Evolutionary conservation across 1,140 invertebrate species (phyloP).

Genomic region (Lasaia peninsularis): DNA sequence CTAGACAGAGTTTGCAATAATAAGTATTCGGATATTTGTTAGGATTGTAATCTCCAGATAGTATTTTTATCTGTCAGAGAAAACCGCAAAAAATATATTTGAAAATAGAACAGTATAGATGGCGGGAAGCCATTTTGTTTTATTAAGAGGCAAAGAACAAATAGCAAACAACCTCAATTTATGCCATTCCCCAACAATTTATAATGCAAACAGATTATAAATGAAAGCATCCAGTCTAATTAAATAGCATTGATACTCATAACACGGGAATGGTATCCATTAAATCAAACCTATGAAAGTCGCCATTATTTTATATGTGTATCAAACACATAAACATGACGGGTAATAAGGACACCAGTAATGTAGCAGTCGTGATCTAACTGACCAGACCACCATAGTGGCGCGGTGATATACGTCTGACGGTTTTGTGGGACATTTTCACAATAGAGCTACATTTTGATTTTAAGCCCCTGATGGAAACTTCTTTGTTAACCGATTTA

Average conservation of each 20-base stretch:
- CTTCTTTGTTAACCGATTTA: too few relatives aligned
- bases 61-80: too few relatives aligned
- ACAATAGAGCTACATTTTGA: too few relatives aligned
- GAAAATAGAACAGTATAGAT: too few relatives aligned
- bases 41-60: too few relatives aligned
- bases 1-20: too few relatives aligned
- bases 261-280: background rate
- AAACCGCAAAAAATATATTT: too few relatives aligned
- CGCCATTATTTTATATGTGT: conserved; percentile 15
- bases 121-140: background rate
- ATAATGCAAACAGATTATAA: too few relatives aligned
- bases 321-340: conserved; percentile 22
- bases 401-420: conserved; percentile 19
- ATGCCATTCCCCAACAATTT: too few relatives aligned
- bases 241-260: background rate
- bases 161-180: background rate
- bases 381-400: conserved; percentile 19
- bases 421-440: background rate
- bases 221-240: background rate
- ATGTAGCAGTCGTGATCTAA: conserved; percentile 19
- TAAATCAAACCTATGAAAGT: background rate
- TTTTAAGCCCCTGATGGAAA: too few relatives aligned
- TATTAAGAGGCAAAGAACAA: background rate
- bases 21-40: too few relatives aligned
- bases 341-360: conserved; percentile 17